Evolutionary conservation across 2,888 invertebrate species (phyloP).

Genomic region (Elysia crispata): DNA sequence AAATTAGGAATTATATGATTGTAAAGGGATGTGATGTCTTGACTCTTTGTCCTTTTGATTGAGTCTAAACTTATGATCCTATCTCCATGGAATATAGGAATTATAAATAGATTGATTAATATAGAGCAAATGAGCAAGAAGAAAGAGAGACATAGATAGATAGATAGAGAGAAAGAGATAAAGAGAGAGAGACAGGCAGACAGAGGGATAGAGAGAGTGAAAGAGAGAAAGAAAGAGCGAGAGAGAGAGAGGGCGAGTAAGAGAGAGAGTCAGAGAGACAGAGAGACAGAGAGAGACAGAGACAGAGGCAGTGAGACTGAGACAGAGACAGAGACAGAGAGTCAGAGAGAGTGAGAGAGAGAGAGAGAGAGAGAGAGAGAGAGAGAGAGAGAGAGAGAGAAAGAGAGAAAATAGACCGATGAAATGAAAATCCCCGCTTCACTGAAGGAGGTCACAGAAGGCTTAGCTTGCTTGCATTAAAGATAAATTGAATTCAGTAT

Average conservation of each 20-base stretch:
- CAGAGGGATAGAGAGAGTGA: slow-evolving; percentile 18
- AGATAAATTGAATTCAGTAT: too few relatives aligned
- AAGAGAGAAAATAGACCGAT: background rate
- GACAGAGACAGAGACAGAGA: too few relatives aligned
- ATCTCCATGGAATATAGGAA: too few relatives aligned
- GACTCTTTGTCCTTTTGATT: too few relatives aligned
- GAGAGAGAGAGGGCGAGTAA: background rate
- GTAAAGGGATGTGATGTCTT: too few relatives aligned
- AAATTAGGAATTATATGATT: too few relatives aligned
- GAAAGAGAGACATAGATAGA: background rate
- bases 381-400: background rate
- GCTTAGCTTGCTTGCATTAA: background rate
- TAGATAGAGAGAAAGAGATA: background rate
- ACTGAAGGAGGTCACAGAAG: background rate
- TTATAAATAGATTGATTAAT: too few relatives aligned
- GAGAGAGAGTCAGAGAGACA: background rate
- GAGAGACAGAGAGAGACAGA: slow-evolving; percentile 18
- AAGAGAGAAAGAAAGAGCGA: slow-evolving; percentile 20
- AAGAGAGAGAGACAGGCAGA: slow-evolving; percentile 9
- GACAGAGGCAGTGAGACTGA: background rate
- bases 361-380: background rate
- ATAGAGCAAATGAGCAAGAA: too few relatives aligned
- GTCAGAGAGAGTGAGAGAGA: background rate
- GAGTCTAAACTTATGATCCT: too few relatives aligned
- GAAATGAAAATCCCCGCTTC: too few relatives aligned